phyloP scores from a whole-genome alignment of 1,140 invertebrate species.

The Aphidius gifuensis region DNA sequence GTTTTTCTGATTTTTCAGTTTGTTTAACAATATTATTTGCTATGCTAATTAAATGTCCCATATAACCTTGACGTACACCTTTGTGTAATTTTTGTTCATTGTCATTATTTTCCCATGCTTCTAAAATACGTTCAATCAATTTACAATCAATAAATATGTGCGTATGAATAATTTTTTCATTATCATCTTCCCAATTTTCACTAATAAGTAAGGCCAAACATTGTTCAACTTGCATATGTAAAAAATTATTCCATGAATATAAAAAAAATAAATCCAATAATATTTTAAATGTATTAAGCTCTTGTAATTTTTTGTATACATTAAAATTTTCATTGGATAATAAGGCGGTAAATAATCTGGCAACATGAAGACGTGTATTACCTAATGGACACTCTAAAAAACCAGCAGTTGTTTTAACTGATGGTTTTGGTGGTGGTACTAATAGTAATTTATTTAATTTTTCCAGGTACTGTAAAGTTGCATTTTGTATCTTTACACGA shows the following conservation, averaged over 20 bases:
- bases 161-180: slow-evolving; percentile 53
- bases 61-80: slow-evolving; percentile 65
- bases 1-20: slow-evolving; percentile 45
- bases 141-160: slow-evolving; percentile 66
- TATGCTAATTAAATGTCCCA: slow-evolving; percentile 76
- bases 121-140: slow-evolving; percentile 65
- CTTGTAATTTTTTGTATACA: slow-evolving; percentile 56
- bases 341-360: slow-evolving; percentile 69
- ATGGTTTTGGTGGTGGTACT: slow-evolving; percentile 67
- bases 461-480: slow-evolving; percentile 66
- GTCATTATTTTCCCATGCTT: slow-evolving; percentile 66
- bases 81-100: slow-evolving; percentile 53
- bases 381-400: slow-evolving; percentile 71
- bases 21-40: slow-evolving; percentile 63
- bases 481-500: slow-evolving; percentile 52
- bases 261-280: slow-evolving; percentile 78
- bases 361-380: slow-evolving; percentile 71
- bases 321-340: slow-evolving; percentile 65
- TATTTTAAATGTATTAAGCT: slow-evolving; percentile 61
- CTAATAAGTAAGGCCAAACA: slow-evolving; percentile 68
- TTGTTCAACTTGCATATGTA: slow-evolving; percentile 80
- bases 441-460: slow-evolving; percentile 70
- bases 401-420: slow-evolving; percentile 66
- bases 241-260: slow-evolving; percentile 85
- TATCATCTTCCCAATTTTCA: slow-evolving; percentile 44